Evolutionary conservation across 2,797 vertebrate species (phyloP).

Genomic region (Heterohyrax brucei): DNA sequence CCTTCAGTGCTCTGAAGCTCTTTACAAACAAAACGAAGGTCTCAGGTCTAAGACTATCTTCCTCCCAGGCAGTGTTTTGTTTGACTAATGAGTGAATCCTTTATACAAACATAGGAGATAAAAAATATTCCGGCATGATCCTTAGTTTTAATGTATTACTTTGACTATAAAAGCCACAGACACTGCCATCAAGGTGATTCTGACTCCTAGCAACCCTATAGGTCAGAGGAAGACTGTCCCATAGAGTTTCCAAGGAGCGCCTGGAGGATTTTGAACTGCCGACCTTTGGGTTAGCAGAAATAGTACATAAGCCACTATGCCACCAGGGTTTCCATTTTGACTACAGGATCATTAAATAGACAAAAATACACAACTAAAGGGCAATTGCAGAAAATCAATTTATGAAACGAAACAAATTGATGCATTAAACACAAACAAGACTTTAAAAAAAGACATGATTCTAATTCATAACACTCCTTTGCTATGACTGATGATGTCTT

Average conservation of each 20-base stretch:
- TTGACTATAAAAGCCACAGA: background rate
- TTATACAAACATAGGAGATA: background rate
- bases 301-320: no score
- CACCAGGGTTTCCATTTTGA: background rate
- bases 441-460: conserved; percentile 8
- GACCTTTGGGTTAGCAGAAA: no score
- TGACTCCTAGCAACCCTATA: no score
- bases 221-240: no score
- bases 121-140: background rate
- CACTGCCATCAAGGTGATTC: no score
- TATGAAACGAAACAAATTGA: background rate
- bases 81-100: background rate
- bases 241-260: no score
- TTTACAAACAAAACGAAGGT: conserved; percentile 9
- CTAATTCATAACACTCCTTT: background rate
- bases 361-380: background rate
- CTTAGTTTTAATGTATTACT: background rate
- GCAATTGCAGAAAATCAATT: background rate
- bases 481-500: background rate
- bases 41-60: background rate
- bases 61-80: background rate
- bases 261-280: no score
- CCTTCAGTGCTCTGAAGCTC: background rate
- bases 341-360: background rate
- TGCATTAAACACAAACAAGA: background rate